Conservation (phyloP, 1,140 invertebrate species). For the Sitobion miscanthi region DNA sequence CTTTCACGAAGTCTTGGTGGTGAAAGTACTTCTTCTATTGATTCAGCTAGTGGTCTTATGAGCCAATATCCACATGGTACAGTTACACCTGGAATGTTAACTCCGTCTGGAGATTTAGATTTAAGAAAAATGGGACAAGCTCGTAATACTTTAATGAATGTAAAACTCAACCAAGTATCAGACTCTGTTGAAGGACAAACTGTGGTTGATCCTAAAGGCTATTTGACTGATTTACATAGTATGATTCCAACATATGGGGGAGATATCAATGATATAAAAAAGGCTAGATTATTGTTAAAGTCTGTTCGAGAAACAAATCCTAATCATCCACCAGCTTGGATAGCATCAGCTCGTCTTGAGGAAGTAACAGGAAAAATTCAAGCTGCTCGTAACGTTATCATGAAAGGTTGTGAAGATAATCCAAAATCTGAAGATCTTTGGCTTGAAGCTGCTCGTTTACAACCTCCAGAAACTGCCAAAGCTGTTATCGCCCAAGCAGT, state of each 20-base stretch:
- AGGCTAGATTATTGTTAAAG: constrained; percentile 93
- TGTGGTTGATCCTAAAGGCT: constrained; percentile 99
- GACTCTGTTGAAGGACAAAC: constrained; percentile 99
- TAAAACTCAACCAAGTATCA: constrained; percentile 96
- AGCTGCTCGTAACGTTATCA: constrained; percentile 94
- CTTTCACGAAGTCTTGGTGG: constrained; percentile 88
- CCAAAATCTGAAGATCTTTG: constrained; percentile 97
- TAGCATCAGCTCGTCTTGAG: constrained; percentile 97
- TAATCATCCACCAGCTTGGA: constrained; percentile 99
- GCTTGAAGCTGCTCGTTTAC: constrained; percentile 94
- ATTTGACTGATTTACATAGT: constrained; percentile 96
- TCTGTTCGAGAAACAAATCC: constrained; percentile 99
- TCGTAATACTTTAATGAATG: constrained; percentile 99
- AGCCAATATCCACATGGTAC: constrained; percentile 81
- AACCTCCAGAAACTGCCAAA: constrained; percentile 93
- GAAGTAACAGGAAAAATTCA: constrained; percentile 99
- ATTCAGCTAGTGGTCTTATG: constrained; percentile 83
- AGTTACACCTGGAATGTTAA: constrained; percentile 71
- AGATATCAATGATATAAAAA: constrained; percentile 98
- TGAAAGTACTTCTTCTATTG: constrained; percentile 80
- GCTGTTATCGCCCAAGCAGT: constrained; percentile 91
- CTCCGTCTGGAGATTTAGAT: constrained; percentile 92
- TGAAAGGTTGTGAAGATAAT: constrained; percentile 96
- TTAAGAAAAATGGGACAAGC: constrained; percentile 98
- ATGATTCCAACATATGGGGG: constrained; percentile 99